These are phyloP conservation scores for Meda fulgida DNA, from an alignment of 2,797 vertebrate species.

Conservation along the genomic window DNA sequence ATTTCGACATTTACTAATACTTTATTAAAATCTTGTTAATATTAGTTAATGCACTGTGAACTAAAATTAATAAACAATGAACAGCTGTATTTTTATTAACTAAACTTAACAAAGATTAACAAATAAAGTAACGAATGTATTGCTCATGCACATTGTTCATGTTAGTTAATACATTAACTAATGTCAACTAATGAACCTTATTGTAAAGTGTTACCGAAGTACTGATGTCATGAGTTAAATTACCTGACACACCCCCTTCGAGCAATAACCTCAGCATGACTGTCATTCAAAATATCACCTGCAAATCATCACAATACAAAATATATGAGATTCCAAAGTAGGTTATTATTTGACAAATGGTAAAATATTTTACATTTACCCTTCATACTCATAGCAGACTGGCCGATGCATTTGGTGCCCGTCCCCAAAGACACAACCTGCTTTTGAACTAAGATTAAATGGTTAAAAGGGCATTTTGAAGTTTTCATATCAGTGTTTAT, in stretches of 20 bases:
- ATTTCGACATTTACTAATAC: too few relatives aligned
- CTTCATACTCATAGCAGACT: conserved; percentile 82
- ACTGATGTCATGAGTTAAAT: conserved; percentile 15
- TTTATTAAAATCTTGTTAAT: too few relatives aligned
- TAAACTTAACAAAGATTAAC: too few relatives aligned
- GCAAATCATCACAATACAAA: conserved; percentile 8
- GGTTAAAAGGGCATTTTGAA: background rate
- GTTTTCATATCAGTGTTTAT: background rate
- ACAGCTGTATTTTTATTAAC: too few relatives aligned
- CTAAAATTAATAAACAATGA: too few relatives aligned
- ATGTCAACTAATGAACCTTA: too few relatives aligned
- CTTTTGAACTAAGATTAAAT: conserved; percentile 71
- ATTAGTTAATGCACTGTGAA: too few relatives aligned
- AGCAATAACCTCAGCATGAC: conserved; percentile 93
- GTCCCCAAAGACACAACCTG: conserved; percentile 94
- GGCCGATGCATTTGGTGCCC: conserved; percentile 94
- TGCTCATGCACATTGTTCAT: too few relatives aligned
- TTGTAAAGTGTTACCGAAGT: too few relatives aligned
- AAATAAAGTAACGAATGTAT: too few relatives aligned
- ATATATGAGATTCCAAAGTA: background rate
- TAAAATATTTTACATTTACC: conserved; percentile 73
- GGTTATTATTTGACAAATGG: too few relatives aligned
- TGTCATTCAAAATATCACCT: conserved; percentile 95
- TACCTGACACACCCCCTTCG: conserved; percentile 91
- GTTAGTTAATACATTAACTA: too few relatives aligned